Evolutionary conservation across 2,113 vertebrate species (phyloP).

Genomic region (Azemiops feae): DNA sequence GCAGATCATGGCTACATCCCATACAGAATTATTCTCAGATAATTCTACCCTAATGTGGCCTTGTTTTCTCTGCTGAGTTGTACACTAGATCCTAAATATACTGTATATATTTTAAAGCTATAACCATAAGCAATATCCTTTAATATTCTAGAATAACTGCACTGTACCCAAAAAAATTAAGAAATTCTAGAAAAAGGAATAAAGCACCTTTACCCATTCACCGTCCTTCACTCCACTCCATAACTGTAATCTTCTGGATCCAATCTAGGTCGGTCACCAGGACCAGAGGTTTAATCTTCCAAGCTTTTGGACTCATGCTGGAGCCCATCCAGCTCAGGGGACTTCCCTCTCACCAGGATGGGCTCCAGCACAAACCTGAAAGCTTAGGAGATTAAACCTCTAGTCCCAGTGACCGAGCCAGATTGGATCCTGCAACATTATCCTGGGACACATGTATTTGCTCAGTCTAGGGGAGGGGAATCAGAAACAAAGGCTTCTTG

Average conservation of each 20-base stretch:
- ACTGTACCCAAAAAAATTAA: no score
- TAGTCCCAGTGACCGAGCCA: background rate
- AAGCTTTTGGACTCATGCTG: no score
- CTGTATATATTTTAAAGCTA: background rate
- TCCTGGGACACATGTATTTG: background rate
- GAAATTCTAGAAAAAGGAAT: background rate
- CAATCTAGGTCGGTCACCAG: no score
- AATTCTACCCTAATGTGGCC: background rate
- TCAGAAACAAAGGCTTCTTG: background rate
- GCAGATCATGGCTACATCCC: background rate
- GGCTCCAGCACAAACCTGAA: background rate
- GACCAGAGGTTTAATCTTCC: no score
- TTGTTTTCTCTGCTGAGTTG: background rate
- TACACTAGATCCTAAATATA: background rate
- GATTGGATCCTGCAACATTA: background rate
- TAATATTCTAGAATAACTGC: background rate
- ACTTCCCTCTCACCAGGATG: no score
- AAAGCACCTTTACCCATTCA: background rate
- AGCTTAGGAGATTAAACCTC: background rate
- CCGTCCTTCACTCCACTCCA: background rate
- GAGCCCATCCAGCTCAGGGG: no score
- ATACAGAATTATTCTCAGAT: background rate
- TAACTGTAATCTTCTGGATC: background rate
- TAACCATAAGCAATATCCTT: background rate
- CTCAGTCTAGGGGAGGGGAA: background rate